Evolutionary conservation across 2,888 invertebrate species (phyloP), one percentile per base, ranked within the genome.

Genomic region (Ceratothoa steindachneri): DNA sequence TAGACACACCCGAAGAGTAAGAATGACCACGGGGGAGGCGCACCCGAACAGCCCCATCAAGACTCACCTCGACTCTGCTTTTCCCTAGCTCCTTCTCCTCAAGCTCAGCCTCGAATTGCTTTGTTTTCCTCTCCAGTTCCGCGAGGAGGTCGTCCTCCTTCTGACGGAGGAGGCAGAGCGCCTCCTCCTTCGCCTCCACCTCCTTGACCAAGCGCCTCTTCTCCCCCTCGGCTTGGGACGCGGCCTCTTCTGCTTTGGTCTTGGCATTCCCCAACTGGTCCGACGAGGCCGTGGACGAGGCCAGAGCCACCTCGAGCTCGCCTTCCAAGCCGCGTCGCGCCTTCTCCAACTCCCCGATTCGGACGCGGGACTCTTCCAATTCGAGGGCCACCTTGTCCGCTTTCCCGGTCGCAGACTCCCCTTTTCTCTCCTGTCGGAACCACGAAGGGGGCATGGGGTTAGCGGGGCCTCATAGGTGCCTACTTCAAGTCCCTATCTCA

Each of bases 301-400:
- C 5, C 31, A 30, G 24, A 7, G 52, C 52, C n/a, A 28, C n/a
- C 24, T 72, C 53, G 5, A 51, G 41, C 30, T 67, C 19, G 28
- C 51, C 65, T 31, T 72, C 66, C 9, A 67, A n/a, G 2, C 22
- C 29, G 3, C n/a, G 28, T 12, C 52, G 24, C 7, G 52, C n/a
- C 15, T 53, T 53, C 55, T 72, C 72, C n/a, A 72, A 24, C 2
- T 72, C 67, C 9, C 51, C 24, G 5, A 29, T 28, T 9, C 28
- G 53, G 15, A 31, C 24, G 4, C 29, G 28, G 19, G 22, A 12
- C 22, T 72, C 52, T 0, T 28, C 15, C 7, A 30, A 2, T 5
- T 24, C 29, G 1, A 19, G 27, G 27, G 52, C 30, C 28, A 29
- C 19, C 28, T 67, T 24, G 67, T 52, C 53, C n/a, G 29, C 30